Conservation (phyloP, 2,113 vertebrate species). For the Brachypodius melanocephalos region DNA sequence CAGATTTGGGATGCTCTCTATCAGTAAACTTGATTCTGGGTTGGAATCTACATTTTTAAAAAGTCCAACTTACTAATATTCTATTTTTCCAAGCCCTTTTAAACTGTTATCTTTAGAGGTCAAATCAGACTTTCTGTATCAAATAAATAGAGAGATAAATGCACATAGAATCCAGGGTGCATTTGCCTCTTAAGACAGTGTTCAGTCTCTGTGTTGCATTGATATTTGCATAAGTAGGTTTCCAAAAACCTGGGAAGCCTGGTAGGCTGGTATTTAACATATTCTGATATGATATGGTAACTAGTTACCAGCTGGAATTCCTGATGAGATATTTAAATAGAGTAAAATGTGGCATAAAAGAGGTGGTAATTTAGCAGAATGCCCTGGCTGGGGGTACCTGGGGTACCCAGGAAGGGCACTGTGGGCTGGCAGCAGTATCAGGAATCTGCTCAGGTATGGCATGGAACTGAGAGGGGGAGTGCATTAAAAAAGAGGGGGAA, state of each 20-base stretch:
- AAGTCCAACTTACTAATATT: neutral
- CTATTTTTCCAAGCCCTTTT: neutral
- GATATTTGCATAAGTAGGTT: neutral
- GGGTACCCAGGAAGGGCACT: neutral
- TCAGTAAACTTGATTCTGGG: neutral
- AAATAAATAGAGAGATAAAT: neutral
- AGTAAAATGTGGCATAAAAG: neutral
- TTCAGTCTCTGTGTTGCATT: neutral
- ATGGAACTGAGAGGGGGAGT: neutral
- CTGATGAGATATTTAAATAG: neutral
- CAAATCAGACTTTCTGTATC: neutral
- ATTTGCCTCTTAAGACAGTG: neutral
- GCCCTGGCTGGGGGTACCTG: neutral
- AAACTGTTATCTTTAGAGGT: neutral
- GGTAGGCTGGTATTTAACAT: neutral
- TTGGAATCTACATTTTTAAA: neutral
- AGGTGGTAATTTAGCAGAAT: neutral
- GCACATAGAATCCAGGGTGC: neutral
- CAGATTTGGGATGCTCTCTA: neutral
- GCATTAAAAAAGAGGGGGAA: neutral
- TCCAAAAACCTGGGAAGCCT: neutral
- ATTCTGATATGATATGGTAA: neutral
- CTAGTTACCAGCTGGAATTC: neutral
- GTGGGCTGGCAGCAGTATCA: neutral
- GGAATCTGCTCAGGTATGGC: neutral